phyloP scores from a whole-genome alignment of 1,140 invertebrate genomes.

The Drosophila elegans region DNA sequence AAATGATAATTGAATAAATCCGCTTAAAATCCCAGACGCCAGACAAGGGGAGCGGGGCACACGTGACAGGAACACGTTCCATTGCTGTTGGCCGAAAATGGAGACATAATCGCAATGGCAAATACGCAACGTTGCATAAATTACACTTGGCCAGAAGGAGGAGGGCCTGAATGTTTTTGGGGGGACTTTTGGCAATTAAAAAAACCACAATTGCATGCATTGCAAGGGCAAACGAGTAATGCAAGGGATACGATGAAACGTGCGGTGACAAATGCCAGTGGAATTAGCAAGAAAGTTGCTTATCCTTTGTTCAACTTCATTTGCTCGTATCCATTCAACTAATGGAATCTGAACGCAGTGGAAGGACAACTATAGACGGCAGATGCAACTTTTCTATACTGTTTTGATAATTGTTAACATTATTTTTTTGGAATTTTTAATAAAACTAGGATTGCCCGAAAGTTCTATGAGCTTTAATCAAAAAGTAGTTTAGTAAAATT shows the following conservation, averaged over 20 bases:
- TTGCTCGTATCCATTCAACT: constrained; percentile 6
- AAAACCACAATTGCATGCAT: constrained; percentile 69
- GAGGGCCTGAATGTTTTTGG: constrained; percentile 3
- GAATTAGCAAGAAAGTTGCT: constrained; percentile 64
- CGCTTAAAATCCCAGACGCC: constrained; percentile 71
- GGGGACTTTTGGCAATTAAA: constrained; percentile 50
- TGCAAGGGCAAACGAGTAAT: constrained; percentile 33
- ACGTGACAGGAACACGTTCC: constrained; percentile 65
- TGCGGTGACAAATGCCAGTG: constrained; percentile 38
- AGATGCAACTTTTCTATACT: background rate
- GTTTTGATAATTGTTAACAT: background rate
- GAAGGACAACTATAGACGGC: background rate
- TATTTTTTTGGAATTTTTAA: background rate
- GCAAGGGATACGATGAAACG: constrained; percentile 51
- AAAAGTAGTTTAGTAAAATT: no score
- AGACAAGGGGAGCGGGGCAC: constrained; percentile 23
- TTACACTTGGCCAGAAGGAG: constrained; percentile 27
- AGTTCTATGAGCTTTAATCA: no score
- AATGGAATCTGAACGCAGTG: constrained; percentile 18
- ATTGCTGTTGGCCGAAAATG: constrained; percentile 46
- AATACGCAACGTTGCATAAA: constrained; percentile 70
- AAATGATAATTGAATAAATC: constrained; percentile 84
- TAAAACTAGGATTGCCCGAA: no score
- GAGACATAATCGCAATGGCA: constrained; percentile 68
- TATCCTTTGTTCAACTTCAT: constrained; percentile 21